Evolutionary conservation across 1,140 invertebrate species (phyloP).

Genomic region (Drosophila micromelanica): DNA sequence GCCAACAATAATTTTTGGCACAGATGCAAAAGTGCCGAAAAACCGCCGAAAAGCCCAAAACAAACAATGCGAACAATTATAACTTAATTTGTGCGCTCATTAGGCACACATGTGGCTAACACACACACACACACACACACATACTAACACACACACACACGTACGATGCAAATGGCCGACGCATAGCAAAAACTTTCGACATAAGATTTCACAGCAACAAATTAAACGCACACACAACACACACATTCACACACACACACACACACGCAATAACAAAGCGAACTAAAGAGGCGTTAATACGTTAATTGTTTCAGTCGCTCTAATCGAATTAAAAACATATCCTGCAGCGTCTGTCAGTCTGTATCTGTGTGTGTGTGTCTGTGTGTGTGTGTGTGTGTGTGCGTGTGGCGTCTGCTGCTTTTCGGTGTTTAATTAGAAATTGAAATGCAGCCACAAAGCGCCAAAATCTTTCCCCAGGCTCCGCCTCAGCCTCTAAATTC

Average conservation of each 20-base stretch:
- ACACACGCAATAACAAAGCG: conserved; percentile 13
- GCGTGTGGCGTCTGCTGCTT: conserved; percentile 50
- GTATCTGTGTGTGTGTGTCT: neutral
- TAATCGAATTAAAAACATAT: conserved; percentile 84
- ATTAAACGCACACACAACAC: conserved; percentile 59
- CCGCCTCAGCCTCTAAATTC: conserved; percentile 19
- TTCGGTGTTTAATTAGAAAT: conserved; percentile 79
- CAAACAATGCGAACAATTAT: conserved; percentile 77
- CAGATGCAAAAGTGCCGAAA: conserved; percentile 50
- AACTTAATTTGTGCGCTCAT: conserved; percentile 81
- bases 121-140: conserved; percentile 28
- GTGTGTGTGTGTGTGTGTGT: conserved; percentile 2
- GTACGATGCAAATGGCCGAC: conserved; percentile 16
- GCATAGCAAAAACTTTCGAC: conserved; percentile 54
- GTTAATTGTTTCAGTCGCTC: conserved; percentile 83
- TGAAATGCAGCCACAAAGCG: conserved; percentile 64
- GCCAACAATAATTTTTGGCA: conserved; percentile 11
- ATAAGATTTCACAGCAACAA: conserved; percentile 59
- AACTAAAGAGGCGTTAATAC: conserved; percentile 84
- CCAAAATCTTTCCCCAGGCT: conserved; percentile 39
- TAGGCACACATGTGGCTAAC: conserved; percentile 69
- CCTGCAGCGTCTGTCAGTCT: conserved; percentile 54
- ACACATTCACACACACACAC: conserved; percentile 28
- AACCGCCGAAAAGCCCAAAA: conserved; percentile 44
- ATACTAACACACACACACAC: conserved; percentile 8